phyloP scores from a whole-genome alignment of 2,888 invertebrate genomes.

The Drosophila gaucha region DNA sequence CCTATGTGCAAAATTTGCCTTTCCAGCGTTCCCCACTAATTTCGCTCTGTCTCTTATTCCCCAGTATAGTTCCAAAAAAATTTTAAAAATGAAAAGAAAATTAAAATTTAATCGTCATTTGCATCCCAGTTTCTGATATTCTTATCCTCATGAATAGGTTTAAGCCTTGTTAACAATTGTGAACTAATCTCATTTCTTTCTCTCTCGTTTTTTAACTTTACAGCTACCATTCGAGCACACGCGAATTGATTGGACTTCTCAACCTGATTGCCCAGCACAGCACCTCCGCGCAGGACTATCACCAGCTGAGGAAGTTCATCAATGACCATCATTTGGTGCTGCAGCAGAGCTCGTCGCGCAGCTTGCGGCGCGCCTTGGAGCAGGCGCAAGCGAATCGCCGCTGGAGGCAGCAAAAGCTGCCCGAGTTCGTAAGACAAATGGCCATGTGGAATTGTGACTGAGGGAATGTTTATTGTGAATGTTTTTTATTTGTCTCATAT shows the following conservation, averaged over 20 bases:
- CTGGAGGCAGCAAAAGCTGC: constrained; percentile 88
- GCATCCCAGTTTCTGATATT: too few species aligned
- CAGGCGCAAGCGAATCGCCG: constrained; percentile 89
- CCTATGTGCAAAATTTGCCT: too few species aligned
- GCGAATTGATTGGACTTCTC: constrained; percentile 84
- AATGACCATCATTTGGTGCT: constrained; percentile 86
- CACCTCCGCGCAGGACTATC: constrained; percentile 84
- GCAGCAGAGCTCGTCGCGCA: constrained; percentile 87
- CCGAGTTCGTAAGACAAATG: constrained; percentile 14
- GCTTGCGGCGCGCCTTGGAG: constrained; percentile 90
- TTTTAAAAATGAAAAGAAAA: too few species aligned
- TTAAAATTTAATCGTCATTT: too few species aligned
- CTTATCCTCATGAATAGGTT: too few species aligned
- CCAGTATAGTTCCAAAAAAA: too few species aligned
- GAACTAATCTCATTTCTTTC: background rate
- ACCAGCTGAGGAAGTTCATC: constrained; percentile 85
- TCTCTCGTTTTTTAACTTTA: background rate
- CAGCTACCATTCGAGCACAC: constrained; percentile 85
- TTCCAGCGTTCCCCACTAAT: too few species aligned
- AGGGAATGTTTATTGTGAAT: constrained; percentile 5
- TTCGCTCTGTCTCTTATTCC: too few species aligned
- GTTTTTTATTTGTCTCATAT: constrained; percentile 4
- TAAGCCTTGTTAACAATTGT: too few species aligned
- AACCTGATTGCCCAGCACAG: constrained; percentile 85
- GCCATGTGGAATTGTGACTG: constrained; percentile 15